A percentile compares a stretch with the other conserved stretches of the same genome.
phyloP scores from a whole-genome alignment of 1,140 invertebrate genomes.

The Ruditapes philippinarum region DNA sequence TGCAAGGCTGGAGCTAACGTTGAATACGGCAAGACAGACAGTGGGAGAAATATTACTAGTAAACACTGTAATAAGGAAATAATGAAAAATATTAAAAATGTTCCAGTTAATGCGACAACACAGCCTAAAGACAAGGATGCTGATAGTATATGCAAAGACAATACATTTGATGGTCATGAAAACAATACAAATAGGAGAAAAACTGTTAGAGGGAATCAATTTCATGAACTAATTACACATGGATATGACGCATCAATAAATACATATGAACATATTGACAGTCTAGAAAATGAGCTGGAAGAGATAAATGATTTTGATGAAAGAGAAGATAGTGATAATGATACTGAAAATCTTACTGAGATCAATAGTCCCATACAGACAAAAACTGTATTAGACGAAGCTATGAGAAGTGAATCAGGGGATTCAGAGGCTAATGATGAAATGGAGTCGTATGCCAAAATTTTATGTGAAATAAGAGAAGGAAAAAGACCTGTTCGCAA shows the following conservation, averaged over 20 bases:
- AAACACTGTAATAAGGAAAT: not conserved
- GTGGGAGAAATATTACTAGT: not conserved
- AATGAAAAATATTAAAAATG: not conserved
- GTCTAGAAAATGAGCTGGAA: not conserved
- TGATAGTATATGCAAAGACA: not conserved
- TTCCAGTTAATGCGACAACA: not conserved
- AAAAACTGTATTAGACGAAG: not conserved
- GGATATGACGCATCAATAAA: too few species aligned
- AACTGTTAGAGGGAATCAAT: too few species aligned
- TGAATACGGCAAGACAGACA: not conserved
- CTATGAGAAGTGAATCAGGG: not conserved
- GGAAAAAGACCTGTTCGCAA: not conserved
- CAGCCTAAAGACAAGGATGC: not conserved
- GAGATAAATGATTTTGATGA: not conserved
- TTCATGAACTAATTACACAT: too few species aligned
- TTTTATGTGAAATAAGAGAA: slow-evolving; percentile 51
- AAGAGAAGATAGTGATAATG: not conserved
- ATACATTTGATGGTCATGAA: not conserved
- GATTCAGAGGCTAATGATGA: not conserved
- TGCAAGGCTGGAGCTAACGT: not conserved
- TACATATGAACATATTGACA: too few species aligned
- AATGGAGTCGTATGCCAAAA: slow-evolving; percentile 28
- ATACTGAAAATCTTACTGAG: not conserved
- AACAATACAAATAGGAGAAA: not conserved
- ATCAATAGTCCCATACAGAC: not conserved